phyloP scores from a whole-genome alignment of 2,888 invertebrate genomes.

The Ophonus ardosiacus region DNA sequence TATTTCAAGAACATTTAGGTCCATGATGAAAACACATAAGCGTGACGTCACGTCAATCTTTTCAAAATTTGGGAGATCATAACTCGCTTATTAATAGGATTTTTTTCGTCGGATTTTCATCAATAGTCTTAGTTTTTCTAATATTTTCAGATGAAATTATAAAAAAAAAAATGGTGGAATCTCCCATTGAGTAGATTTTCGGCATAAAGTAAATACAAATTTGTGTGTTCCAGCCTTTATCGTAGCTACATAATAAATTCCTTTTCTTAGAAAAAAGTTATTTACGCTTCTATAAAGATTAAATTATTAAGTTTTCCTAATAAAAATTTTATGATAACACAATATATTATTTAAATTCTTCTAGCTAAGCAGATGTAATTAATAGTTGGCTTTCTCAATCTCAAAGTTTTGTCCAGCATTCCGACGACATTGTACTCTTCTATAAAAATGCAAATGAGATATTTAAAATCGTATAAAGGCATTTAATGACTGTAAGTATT shows the following conservation, averaged over 20 bases:
- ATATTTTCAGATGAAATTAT: no score
- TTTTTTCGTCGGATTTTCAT: no score
- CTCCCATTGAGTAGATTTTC: not conserved
- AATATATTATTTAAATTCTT: conserved; percentile 47
- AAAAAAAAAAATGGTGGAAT: no score
- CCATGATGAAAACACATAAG: no score
- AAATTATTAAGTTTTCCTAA: not conserved
- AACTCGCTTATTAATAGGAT: no score
- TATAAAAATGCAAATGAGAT: conserved; percentile 62
- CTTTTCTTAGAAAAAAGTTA: not conserved
- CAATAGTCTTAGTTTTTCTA: no score
- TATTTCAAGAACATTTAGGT: no score
- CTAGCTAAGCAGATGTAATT: conserved; percentile 46
- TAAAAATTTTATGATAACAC: conserved; percentile 52
- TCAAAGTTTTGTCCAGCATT: conserved; percentile 16
- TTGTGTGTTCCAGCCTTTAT: not conserved
- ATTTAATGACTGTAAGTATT: conserved; percentile 57
- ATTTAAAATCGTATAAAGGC: conserved; percentile 63
- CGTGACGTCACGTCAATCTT: no score
- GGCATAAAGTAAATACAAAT: not conserved
- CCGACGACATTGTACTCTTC: conserved; percentile 47
- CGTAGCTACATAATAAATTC: not conserved
- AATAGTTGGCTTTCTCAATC: conserved; percentile 38
- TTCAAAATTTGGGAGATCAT: no score
- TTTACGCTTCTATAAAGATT: conserved; percentile 12